phyloP scores from a whole-genome alignment of 2,113 vertebrate genomes.

The Pyrgilauda ruficollis region DNA sequence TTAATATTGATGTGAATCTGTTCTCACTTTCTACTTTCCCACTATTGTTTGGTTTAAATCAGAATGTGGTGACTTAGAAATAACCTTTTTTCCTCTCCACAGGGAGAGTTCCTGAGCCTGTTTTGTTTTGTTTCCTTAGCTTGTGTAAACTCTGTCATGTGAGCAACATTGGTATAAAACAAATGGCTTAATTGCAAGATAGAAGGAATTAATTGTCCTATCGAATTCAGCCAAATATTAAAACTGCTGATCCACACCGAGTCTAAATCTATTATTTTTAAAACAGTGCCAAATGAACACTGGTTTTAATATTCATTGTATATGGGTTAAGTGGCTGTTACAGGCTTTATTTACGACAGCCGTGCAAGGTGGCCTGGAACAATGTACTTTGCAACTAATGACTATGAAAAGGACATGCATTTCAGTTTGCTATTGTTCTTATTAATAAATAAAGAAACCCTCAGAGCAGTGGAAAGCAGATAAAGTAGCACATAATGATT shows the following conservation, averaged over 20 bases:
- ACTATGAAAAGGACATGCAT: neutral
- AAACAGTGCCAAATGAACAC: neutral
- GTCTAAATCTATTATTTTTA: conserved; percentile 54
- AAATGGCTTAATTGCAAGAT: neutral
- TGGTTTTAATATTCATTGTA: neutral
- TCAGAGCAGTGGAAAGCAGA: neutral
- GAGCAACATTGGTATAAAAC: neutral
- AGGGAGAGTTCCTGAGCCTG: neutral
- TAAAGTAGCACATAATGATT: neutral
- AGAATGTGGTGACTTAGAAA: neutral
- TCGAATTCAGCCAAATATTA: conserved; percentile 47
- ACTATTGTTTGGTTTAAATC: neutral
- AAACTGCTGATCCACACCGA: conserved; percentile 31
- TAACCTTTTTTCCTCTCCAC: neutral
- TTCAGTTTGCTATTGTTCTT: neutral
- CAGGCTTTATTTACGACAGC: conserved; percentile 12
- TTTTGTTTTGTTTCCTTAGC: neutral
- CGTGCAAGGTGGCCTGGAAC: neutral
- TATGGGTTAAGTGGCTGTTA: neutral
- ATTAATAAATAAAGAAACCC: conserved; percentile 33
- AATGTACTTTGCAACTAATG: neutral
- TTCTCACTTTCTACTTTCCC: neutral
- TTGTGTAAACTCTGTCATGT: neutral
- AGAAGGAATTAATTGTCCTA: conserved; percentile 48
- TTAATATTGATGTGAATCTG: neutral